Evolutionary conservation across 2,888 invertebrate genomes (phyloP), one percentile per base, ranked within the genome.

Genomic region (Pecten maximus): DNA sequence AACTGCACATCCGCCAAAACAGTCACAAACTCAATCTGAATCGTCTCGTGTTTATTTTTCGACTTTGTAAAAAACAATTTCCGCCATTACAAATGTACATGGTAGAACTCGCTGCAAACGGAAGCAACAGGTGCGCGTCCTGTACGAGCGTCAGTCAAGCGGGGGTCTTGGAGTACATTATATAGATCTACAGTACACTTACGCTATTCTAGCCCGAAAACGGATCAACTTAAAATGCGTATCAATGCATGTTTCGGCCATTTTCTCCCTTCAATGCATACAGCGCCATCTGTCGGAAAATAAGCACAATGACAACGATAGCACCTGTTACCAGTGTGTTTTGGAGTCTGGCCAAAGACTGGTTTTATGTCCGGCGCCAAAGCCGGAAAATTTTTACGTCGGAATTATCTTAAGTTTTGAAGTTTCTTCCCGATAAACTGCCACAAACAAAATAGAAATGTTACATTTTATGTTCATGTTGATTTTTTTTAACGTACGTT

Each of bases 301-400:
- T 10, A 74, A 74, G 74, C 23, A 23, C 74, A 74, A 15, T 74
- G 74, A 74, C 74, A 74, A 74, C 28, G 2, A 6, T 4, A 6
- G 74, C 74, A 74, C 74, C 74, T 74, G 74, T 74, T 74, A 35
- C 35, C 15, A 10, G 28, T 10, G 74, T 10, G 8, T 28, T 12
- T 74, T 74, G 74, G 74, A 28, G 6, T 74, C 74, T 6, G 28
- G 74, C 74, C 74, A 74, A 35, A 3, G 74, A 15, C 28, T 74
- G 35, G 74, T 23, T 74, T 74, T 74, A 10, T 74, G 74, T 74
- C 74, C 74, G 74, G 74, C 74, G 74, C 74, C 74, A 74, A 74
- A 74, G 35, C 8, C 74, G 35, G 35, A 35, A 74, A 74, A 74
- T 6, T 28, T 74, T 74, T 28, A 74, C 28, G 74, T 74, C 28